Evolutionary conservation across 1,140 invertebrate species (phyloP).

Genomic region (Drosophila busckii): DNA sequence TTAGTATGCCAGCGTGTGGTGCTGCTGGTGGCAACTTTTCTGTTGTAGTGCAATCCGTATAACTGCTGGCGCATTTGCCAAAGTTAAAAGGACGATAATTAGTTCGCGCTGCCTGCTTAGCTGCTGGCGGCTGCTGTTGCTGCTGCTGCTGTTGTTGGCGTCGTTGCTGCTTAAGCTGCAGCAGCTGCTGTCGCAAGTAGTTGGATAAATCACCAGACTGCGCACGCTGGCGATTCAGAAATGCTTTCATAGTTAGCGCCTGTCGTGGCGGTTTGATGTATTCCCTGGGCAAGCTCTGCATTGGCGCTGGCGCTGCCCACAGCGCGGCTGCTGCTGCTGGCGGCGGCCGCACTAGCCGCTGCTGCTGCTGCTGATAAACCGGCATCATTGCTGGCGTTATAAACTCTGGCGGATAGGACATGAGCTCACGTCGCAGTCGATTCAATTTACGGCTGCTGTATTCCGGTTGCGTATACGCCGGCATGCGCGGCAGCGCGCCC

Average conservation of each 20-base stretch:
- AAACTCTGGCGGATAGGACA: constrained; percentile 1
- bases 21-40: not conserved
- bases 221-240: not conserved
- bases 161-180: constrained; percentile 7
- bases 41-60: not conserved
- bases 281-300: no score
- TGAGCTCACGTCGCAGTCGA: constrained; percentile 25
- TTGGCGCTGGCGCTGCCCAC: not conserved
- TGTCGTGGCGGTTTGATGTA: no score
- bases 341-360: not conserved
- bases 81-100: constrained; percentile 26
- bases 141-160: not conserved
- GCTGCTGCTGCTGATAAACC: not conserved
- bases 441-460: constrained; percentile 19
- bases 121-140: constrained; percentile 3
- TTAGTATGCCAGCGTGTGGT: constrained; percentile 14
- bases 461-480: constrained; percentile 13
- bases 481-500: constrained; percentile 27
- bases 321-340: not conserved
- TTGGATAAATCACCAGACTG: not conserved
- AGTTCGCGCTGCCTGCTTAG: not conserved
- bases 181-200: not conserved
- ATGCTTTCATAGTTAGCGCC: no score
- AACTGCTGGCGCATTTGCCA: constrained; percentile 13
- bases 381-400: not conserved